Base-by-base conservation (phyloP, 1,140 invertebrate genomes). In the Drosophila pandora region DNA sequence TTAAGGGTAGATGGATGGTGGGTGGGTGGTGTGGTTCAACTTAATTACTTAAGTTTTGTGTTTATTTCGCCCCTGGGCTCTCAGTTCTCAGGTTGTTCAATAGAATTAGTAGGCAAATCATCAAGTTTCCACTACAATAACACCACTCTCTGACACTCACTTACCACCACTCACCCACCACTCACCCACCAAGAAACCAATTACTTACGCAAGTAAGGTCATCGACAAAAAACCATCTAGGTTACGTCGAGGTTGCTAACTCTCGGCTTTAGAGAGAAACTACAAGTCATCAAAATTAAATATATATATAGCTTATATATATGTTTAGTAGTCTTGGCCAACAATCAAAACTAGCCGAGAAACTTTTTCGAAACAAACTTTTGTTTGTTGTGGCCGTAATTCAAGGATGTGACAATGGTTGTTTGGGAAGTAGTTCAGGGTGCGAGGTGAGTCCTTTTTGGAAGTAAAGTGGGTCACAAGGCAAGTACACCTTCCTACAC, bases 161-260 rank as follows among this genome's bases (percentile, higher is more conserved):
- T 28, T 17, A 17, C 17, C 17, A 17, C 17, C 17, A 17, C 17
- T 17, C 17, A n/a, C 39, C n/a, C n/a, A n/a, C n/a, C n/a, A n/a
- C n/a, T n/a, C 41, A n/a, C 39, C 13, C 39, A 4, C 39, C 10
- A 72, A 73, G 67, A 45, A 73, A 76, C 72, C 72, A 76, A 76
- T 76, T 76, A 76, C 73, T 76, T 76, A 76, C 55, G 50, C 72
- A 61, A 65, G 41, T 85, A 76, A 65, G 78, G 78, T 81, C 72
- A 79, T 50, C 56, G 54, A 49, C 13, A 49, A 43, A 45, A 32
- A 58, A 69, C 52, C 73, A 76, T 76, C 70, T 73, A 73, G 79
- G 79, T 82, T 82, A 81, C 74, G 63, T 41, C 77, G 81, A 85
- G 81, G 73, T 77, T 84, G 60, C 67, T 52, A 77, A 84, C 72